Conservation (phyloP, 2,888 invertebrate species). For the Magallana nippona region DNA sequence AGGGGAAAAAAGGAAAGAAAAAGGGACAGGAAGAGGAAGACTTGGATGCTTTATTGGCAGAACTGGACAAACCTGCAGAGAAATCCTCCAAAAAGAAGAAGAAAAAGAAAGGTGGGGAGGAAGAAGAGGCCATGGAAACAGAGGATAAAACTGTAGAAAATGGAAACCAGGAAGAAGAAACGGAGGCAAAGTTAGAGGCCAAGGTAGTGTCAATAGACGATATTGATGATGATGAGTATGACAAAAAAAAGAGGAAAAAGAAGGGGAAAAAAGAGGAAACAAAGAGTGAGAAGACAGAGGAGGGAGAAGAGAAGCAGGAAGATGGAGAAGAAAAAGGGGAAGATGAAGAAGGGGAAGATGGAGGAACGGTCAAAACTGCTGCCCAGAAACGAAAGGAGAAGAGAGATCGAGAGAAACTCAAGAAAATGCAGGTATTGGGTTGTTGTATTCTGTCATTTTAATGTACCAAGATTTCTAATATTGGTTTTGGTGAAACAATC, state of each 20-base stretch:
- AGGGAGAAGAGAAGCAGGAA: slow-evolving; percentile 84
- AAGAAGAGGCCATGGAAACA: slow-evolving; percentile 41
- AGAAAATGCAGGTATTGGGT: slow-evolving; percentile 64
- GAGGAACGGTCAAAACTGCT: slow-evolving; percentile 81
- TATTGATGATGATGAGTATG: slow-evolving; percentile 50
- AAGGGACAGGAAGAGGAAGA: slow-evolving; percentile 74
- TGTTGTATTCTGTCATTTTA: neutral
- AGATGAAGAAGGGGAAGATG: slow-evolving; percentile 55
- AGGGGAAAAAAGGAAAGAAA: slow-evolving; percentile 69
- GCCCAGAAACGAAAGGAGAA: slow-evolving; percentile 79
- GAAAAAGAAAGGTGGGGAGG: slow-evolving; percentile 56
- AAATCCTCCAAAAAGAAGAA: slow-evolving; percentile 65
- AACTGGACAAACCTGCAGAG: slow-evolving; percentile 72
- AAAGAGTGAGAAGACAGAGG: slow-evolving; percentile 45
- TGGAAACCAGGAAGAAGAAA: slow-evolving; percentile 40
- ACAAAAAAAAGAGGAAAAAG: slow-evolving; percentile 48
- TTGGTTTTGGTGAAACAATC: too few relatives aligned
- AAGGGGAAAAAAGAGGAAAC: slow-evolving; percentile 57
- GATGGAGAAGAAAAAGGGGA: slow-evolving; percentile 84
- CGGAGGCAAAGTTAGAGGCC: slow-evolving; percentile 43
- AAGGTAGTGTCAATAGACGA: slow-evolving; percentile 49
- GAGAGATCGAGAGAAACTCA: slow-evolving; percentile 61
- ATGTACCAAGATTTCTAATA: too few relatives aligned
- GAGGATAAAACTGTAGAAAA: slow-evolving; percentile 35
- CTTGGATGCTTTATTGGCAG: slow-evolving; percentile 77